These are phyloP conservation scores for Gadus chalcogrammus DNA, from an alignment of 2,113 vertebrate species.

Conservation along the genomic window DNA sequence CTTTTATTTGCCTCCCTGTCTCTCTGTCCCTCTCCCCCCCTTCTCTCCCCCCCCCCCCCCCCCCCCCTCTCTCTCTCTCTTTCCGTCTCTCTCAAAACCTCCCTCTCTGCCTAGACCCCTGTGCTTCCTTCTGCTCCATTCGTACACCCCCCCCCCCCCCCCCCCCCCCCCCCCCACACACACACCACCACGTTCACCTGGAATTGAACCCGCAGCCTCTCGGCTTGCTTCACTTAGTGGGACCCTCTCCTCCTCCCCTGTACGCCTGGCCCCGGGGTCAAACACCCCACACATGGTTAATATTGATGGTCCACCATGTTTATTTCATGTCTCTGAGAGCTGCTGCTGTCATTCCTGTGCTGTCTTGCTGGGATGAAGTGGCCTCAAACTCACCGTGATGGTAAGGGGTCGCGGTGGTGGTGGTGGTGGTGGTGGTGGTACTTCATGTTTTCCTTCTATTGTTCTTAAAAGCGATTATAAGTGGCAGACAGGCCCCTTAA, in stretches of 20 bases:
- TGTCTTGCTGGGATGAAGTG: conserved; percentile 38
- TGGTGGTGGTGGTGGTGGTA: too few relatives aligned
- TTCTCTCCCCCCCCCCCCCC: not conserved
- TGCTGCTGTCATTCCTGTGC: conserved; percentile 8
- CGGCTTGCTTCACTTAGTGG: too few relatives aligned
- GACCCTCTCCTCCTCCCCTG: too few relatives aligned
- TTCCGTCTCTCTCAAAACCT: not conserved
- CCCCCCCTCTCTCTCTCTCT: not conserved
- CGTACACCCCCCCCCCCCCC: not conserved
- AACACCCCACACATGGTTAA: conserved; percentile 32
- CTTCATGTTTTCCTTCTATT: conserved; percentile 28
- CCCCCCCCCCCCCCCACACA: not conserved
- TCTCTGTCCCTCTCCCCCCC: not conserved
- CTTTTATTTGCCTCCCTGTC: not conserved
- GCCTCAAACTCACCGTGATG: conserved; percentile 28
- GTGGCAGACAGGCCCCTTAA: conserved; percentile 64
- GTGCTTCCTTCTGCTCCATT: not conserved
- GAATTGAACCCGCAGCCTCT: too few relatives aligned
- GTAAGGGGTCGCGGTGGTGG: not conserved
- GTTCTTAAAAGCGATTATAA: conserved; percentile 66
- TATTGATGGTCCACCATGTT: conserved; percentile 48
- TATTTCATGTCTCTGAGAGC: conserved; percentile 33
- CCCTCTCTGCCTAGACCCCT: conserved; percentile 11
- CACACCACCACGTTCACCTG: not conserved
- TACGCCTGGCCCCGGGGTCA: too few relatives aligned